These are phyloP conservation scores for Ganaspis sp. DNA, from an alignment of 1,140 invertebrate species.

Conservation along the genomic window DNA sequence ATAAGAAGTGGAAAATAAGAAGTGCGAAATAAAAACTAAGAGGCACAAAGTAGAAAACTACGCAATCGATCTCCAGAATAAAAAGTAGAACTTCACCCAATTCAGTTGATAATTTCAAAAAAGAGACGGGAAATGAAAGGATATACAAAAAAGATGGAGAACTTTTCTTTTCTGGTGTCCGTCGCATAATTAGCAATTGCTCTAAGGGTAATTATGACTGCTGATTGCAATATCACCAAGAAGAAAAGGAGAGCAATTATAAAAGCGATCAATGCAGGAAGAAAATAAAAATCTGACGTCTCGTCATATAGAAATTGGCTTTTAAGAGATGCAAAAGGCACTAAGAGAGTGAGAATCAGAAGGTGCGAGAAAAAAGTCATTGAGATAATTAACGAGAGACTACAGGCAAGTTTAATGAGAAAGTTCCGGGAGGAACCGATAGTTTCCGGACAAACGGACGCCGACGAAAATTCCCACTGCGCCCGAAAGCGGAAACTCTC, in stretches of 20 bases:
- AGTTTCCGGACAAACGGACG: slow-evolving; percentile 29
- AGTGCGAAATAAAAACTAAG: no score
- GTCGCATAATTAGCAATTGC: background rate
- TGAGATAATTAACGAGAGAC: slow-evolving; percentile 24
- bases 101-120: no score
- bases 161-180: no score
- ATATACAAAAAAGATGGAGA: no score
- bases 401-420: slow-evolving; percentile 29
- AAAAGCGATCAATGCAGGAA: no score
- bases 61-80: no score
- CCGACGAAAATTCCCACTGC: slow-evolving; percentile 18
- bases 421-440: slow-evolving; percentile 7
- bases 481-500: slow-evolving; percentile 23
- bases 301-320: background rate
- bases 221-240: background rate
- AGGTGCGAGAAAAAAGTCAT: background rate
- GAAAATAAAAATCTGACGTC: background rate
- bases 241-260: no score
- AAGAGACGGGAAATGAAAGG: no score
- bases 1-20: no score
- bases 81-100: no score
- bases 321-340: background rate
- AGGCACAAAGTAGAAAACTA: no score
- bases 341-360: background rate
- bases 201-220: background rate